These are phyloP conservation scores for Limnephilus marmoratus DNA, from an alignment of 2,888 invertebrate genomes.

Conservation along the genomic window DNA sequence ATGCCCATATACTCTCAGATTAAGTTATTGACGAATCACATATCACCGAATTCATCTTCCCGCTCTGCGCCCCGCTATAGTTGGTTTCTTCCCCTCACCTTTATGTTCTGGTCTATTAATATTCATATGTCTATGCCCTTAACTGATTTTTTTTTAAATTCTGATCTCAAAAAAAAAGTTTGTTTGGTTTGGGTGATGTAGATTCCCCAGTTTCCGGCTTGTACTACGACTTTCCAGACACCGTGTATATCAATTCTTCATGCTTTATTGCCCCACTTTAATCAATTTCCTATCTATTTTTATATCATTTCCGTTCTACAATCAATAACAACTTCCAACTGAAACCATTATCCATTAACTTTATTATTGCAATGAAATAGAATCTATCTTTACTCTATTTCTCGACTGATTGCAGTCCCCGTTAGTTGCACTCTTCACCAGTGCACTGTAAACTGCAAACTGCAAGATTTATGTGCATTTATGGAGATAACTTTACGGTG, in stretches of 20 bases:
- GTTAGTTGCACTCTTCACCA: neutral
- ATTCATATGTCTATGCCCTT: no score
- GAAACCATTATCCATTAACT: neutral
- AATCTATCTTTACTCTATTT: neutral
- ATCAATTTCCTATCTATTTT: neutral
- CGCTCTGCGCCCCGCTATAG: no score
- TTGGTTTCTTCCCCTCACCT: no score
- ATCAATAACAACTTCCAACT: neutral
- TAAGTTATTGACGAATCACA: no score
- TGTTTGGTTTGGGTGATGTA: no score
- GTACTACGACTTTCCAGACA: no score
- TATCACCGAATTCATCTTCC: no score
- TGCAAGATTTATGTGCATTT: neutral
- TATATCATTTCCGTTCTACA: neutral
- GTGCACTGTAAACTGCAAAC: neutral
- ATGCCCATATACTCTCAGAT: no score
- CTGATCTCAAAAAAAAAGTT: no score
- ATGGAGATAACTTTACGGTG: neutral
- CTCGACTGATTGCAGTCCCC: neutral
- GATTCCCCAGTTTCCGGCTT: no score
- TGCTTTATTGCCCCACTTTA: neutral
- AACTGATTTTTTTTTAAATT: no score
- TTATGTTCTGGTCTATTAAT: no score
- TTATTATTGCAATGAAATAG: neutral
- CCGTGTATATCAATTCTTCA: neutral